Conservation (phyloP, 2,113 vertebrate species). For the Eonycteris spelaea region DNA sequence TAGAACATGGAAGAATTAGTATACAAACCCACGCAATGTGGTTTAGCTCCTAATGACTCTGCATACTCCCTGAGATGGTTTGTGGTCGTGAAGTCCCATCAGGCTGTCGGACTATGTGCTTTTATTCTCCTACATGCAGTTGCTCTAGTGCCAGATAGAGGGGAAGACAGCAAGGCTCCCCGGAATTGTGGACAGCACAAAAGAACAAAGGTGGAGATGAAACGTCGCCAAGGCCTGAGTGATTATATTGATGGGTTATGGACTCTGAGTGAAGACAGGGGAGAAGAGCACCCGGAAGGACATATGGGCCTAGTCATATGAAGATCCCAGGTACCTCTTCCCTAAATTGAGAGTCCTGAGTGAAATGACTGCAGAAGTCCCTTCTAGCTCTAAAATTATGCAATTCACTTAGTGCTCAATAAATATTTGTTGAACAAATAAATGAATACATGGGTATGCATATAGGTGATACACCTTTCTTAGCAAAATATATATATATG, state of each 20-base stretch:
- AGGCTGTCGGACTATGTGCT: neutral
- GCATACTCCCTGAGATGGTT: neutral
- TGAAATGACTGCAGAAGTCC: neutral
- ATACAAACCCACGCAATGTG: neutral
- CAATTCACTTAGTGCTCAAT: neutral
- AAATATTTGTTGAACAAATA: conserved; percentile 69
- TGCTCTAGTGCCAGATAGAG: neutral
- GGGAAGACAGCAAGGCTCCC: neutral
- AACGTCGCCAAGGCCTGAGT: neutral
- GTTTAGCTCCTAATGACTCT: neutral
- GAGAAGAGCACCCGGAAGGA: neutral
- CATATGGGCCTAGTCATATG: neutral
- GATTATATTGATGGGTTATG: neutral
- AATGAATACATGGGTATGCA: conserved; percentile 40
- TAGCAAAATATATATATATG: neutral
- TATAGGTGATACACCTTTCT: conserved; percentile 22
- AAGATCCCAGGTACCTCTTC: neutral
- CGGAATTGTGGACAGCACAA: neutral
- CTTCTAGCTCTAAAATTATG: neutral
- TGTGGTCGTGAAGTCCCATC: neutral
- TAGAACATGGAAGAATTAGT: neutral
- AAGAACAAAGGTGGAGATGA: neutral
- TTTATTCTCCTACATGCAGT: neutral
- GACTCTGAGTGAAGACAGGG: neutral
- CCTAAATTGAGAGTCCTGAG: neutral